phyloP scores from a whole-genome alignment of 2,888 invertebrate species.

The Axea sp. region DNA sequence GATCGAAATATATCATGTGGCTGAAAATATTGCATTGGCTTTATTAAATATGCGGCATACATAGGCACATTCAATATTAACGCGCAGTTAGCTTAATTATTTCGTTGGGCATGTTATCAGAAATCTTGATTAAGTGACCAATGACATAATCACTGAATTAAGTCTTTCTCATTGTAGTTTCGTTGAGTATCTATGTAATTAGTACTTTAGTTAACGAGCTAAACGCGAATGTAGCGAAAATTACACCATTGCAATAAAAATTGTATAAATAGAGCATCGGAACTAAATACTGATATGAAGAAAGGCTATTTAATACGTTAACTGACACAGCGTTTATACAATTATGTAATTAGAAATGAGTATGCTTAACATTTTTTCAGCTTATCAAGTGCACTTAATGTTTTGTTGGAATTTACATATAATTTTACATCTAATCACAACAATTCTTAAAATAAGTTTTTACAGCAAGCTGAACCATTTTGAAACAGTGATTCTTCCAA shows the following conservation, averaged over 20 bases:
- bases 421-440: too few species aligned
- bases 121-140: slow-evolving; percentile 31
- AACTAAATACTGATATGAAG: too few species aligned
- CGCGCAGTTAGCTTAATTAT: slow-evolving; percentile 24
- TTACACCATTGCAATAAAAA: slow-evolving; percentile 13
- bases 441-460: too few species aligned
- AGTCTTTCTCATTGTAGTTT: slow-evolving; percentile 9
- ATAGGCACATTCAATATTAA: slow-evolving; percentile 24
- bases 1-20: slow-evolving; percentile 13
- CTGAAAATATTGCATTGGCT: slow-evolving; percentile 5
- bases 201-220: slow-evolving; percentile 9
- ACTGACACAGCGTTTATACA: too few species aligned
- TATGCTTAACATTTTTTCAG: too few species aligned
- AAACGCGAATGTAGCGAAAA: not conserved
- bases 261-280: too few species aligned
- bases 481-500: too few species aligned
- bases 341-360: too few species aligned
- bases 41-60: slow-evolving; percentile 21
- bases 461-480: too few species aligned
- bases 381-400: too few species aligned
- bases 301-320: too few species aligned
- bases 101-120: slow-evolving; percentile 15
- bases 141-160: slow-evolving; percentile 16
- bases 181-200: slow-evolving; percentile 17
- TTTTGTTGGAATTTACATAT: too few species aligned